Percentiles rank a stretch among this genome's conserved stretches.
Conservation (phyloP, 2,888 invertebrate genomes). For the Yponomeuta malinellus region DNA sequence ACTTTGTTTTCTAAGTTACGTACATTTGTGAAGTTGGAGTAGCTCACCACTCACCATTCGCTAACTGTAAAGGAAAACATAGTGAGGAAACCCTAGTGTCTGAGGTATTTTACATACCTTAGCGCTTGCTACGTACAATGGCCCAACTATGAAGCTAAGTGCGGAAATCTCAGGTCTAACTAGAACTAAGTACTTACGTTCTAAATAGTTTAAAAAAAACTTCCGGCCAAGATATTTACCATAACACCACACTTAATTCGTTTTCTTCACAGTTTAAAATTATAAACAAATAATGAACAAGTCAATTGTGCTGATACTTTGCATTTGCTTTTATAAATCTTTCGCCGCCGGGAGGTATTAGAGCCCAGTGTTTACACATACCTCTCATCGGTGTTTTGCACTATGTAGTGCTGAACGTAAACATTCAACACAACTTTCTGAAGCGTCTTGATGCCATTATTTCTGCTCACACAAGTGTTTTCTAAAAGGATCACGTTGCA, state of each 20-base stretch:
- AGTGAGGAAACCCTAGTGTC: too few species aligned
- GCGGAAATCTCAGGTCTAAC: too few species aligned
- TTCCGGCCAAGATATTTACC: background rate
- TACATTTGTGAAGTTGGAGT: too few species aligned
- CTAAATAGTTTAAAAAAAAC: conserved; percentile 1
- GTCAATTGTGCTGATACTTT: background rate
- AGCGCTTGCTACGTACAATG: too few species aligned
- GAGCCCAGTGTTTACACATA: conserved; percentile 53
- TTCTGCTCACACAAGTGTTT: conserved; percentile 1
- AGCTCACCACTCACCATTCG: too few species aligned
- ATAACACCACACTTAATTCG: background rate
- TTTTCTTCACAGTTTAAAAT: background rate
- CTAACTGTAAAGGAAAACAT: too few species aligned
- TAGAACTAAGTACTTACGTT: background rate
- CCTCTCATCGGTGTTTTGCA: conserved; percentile 52
- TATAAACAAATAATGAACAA: conserved; percentile 5
- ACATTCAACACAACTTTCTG: background rate
- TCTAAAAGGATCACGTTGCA: conserved; percentile 3
- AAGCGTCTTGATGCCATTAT: background rate
- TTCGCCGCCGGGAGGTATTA: conserved; percentile 43
- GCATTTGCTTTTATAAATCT: conserved; percentile 42
- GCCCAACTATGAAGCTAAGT: too few species aligned
- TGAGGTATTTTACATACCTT: too few species aligned
- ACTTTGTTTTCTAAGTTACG: too few species aligned
- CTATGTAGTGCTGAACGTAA: conserved; percentile 34